These are phyloP conservation scores for Ochotona curzoniae DNA, from an alignment of 2,113 vertebrate species.

Conservation along the genomic window DNA sequence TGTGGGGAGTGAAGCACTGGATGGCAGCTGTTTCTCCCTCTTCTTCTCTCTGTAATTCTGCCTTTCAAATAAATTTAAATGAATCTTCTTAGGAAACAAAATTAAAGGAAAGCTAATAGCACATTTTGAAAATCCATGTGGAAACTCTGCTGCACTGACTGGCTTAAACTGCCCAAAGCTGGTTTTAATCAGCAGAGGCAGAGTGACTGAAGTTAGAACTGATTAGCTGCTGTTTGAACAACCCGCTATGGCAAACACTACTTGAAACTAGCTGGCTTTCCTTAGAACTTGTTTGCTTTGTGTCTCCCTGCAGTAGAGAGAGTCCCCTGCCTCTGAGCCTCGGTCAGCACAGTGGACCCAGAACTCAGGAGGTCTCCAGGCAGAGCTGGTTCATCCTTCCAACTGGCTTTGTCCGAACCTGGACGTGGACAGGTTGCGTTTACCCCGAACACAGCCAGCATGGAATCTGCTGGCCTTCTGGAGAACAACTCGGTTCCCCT, in stretches of 20 bases:
- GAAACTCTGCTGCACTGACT: not conserved
- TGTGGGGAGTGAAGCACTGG: too few relatives aligned
- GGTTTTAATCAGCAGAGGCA: not conserved
- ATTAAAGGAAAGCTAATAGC: not conserved
- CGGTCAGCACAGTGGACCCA: not conserved
- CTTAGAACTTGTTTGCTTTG: slow-evolving; percentile 9
- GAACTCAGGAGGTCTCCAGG: not conserved
- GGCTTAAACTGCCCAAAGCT: slow-evolving; percentile 16
- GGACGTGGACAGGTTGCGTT: not conserved
- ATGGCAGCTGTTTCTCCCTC: too few relatives aligned
- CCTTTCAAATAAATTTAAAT: too few relatives aligned
- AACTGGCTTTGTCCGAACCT: not conserved
- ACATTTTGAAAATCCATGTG: not conserved
- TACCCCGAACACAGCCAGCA: not conserved
- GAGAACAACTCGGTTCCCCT: not conserved
- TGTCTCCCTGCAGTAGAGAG: not conserved
- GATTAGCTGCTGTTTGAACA: slow-evolving; percentile 28
- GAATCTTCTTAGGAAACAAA: too few relatives aligned
- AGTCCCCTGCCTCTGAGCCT: not conserved
- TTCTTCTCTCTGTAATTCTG: too few relatives aligned
- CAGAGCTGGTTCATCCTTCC: not conserved
- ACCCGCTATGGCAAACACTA: not conserved
- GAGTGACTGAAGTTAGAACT: slow-evolving; percentile 5
- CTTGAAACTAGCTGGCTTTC: slow-evolving; percentile 27
- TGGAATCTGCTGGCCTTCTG: not conserved